phyloP scores from a whole-genome alignment of 1,140 invertebrate species.

The Eriocheir sinensis region DNA sequence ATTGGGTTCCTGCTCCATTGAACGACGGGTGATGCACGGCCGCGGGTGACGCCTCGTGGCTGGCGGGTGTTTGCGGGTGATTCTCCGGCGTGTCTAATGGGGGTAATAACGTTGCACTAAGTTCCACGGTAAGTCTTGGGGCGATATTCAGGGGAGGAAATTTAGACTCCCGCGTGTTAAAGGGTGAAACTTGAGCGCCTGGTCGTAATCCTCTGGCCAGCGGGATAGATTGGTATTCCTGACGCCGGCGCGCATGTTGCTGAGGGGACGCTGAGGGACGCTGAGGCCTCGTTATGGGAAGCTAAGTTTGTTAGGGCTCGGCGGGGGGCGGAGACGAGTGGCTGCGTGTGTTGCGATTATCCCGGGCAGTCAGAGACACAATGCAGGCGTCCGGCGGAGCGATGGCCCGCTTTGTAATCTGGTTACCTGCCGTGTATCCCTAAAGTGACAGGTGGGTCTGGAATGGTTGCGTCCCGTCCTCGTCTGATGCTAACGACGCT shows the following conservation, averaged over 20 bases:
- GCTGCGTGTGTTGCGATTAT: background rate
- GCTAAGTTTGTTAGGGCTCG: constrained; percentile 3
- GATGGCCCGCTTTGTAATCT: background rate
- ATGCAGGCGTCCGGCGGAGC: background rate
- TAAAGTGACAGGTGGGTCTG: background rate
- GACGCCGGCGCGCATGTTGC: background rate
- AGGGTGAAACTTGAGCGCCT: background rate
- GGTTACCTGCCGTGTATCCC: background rate
- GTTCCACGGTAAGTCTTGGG: background rate
- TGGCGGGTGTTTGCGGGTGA: background rate
- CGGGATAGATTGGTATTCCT: background rate
- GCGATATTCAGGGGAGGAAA: background rate
- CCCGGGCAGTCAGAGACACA: background rate
- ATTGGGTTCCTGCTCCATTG: background rate
- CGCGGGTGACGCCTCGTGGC: background rate
- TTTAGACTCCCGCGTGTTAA: background rate
- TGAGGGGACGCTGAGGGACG: background rate
- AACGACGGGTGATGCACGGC: background rate
- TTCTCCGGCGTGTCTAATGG: background rate
- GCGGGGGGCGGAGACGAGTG: background rate
- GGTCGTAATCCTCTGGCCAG: background rate
- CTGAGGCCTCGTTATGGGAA: background rate
- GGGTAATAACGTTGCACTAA: background rate
- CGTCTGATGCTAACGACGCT: background rate
- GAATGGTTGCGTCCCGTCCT: background rate